Percentiles rank a stretch among this genome's conserved stretches.
Evolutionary conservation across 2,113 vertebrate species (phyloP).

Genomic region (Melierax canorus): DNA sequence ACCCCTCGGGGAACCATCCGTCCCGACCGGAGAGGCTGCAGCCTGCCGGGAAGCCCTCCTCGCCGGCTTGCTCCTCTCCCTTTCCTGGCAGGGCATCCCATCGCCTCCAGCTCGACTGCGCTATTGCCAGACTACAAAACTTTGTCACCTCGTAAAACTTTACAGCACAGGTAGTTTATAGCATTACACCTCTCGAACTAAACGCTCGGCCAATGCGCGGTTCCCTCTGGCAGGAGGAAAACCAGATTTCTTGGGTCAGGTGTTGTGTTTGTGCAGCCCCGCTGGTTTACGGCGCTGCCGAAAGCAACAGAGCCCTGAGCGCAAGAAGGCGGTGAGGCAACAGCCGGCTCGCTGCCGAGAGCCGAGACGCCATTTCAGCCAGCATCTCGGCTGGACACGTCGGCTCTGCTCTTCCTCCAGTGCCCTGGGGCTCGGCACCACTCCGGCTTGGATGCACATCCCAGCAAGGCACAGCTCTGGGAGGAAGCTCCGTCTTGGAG

Average conservation of each 20-base stretch:
- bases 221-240: not conserved
- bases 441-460: not conserved
- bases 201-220: not conserved
- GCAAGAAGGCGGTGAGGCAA: not conserved
- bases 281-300: not conserved
- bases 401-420: not conserved
- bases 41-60: not conserved
- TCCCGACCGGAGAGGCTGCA: not conserved
- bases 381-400: accelerated
- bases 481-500: not conserved
- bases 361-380: not conserved
- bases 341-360: not conserved
- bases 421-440: accelerated
- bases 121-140: conserved; percentile 24
- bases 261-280: not conserved
- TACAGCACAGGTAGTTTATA: conserved; percentile 16
- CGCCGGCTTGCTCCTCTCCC: not conserved
- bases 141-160: conserved; percentile 43
- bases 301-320: not conserved
- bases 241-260: not conserved
- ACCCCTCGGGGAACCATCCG: not conserved
- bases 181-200: not conserved
- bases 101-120: not conserved
- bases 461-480: not conserved
- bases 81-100: not conserved